These are phyloP conservation scores for Trididemnum clinides DNA, from an alignment of 23 tunicate species.

Conservation along the genomic window DNA sequence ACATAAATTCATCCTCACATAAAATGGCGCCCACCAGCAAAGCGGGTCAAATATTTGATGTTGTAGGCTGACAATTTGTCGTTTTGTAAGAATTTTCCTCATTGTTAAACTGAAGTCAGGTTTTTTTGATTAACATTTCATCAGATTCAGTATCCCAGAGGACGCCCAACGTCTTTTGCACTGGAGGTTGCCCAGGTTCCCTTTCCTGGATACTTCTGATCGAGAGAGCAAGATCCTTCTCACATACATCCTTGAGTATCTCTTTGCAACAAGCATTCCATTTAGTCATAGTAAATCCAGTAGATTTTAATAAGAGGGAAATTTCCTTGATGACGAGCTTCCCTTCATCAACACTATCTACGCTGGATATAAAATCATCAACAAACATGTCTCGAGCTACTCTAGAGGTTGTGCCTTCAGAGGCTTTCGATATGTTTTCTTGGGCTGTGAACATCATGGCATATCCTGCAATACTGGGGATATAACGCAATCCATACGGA, in stretches of 20 bases:
- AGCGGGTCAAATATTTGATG: background rate
- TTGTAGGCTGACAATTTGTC: background rate
- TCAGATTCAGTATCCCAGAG: background rate
- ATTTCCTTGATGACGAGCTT: background rate
- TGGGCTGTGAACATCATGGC: background rate
- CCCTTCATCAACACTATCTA: background rate
- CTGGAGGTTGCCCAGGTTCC: background rate
- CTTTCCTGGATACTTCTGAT: background rate
- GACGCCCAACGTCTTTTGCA: background rate
- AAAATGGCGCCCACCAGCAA: background rate
- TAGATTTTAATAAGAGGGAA: background rate
- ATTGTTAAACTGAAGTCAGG: background rate
- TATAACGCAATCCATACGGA: background rate
- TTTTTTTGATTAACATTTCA: background rate
- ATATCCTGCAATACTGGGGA: slow-evolving; percentile 15
- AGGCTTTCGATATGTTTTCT: background rate
- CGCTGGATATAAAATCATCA: background rate
- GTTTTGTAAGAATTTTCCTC: background rate
- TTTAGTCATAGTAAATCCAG: background rate
- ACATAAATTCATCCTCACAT: background rate
- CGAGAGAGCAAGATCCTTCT: background rate
- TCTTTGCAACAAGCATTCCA: background rate
- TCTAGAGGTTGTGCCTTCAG: background rate
- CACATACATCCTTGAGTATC: background rate
- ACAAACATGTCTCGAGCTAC: slow-evolving; percentile 6